Conservation (phyloP, 2,113 vertebrate species). For the Dolichallabes microphthalmus region DNA sequence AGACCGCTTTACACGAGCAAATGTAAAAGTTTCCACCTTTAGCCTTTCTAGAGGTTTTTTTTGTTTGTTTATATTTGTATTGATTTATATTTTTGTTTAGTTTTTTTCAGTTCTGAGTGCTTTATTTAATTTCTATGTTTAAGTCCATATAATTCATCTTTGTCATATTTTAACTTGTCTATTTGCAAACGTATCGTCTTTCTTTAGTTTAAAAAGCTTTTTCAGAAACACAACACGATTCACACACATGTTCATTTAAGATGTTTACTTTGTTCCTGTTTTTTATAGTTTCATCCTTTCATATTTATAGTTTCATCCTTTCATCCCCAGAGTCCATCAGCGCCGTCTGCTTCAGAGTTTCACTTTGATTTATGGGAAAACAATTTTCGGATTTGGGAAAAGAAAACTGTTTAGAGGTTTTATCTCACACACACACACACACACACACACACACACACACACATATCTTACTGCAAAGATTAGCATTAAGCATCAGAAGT, state of each 20-base stretch:
- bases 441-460: neutral
- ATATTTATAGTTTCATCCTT: neutral
- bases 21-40: neutral
- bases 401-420: neutral
- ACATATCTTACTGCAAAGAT: neutral
- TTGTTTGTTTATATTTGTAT: neutral
- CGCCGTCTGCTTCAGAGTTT: neutral
- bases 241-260: neutral
- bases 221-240: neutral
- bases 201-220: neutral
- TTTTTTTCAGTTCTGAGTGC: neutral
- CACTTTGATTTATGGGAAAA: neutral
- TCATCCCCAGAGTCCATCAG: neutral
- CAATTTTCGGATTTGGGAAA: neutral
- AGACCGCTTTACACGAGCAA: neutral
- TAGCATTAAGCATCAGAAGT: neutral
- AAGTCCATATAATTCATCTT: neutral
- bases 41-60: neutral
- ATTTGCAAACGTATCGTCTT: neutral
- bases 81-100: neutral
- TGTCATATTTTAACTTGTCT: neutral
- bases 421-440: neutral
- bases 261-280: neutral
- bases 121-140: neutral
- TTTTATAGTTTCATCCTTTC: neutral